Percentiles rank a stretch among this genome's conserved stretches.
phyloP scores from a whole-genome alignment of 2,113 vertebrate species.

The Struthio camelus region DNA sequence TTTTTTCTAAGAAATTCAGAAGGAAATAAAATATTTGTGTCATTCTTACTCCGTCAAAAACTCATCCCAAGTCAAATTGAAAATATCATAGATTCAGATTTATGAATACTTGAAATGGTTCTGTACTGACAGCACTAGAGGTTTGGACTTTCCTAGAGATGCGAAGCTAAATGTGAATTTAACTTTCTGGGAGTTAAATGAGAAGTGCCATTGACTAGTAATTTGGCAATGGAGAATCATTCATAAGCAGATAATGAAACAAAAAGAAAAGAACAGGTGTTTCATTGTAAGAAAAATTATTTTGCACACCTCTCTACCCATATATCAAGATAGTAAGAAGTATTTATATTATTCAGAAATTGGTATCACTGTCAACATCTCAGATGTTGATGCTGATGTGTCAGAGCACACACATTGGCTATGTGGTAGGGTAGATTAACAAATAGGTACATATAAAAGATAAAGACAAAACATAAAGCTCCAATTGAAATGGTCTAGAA shows the following conservation, averaged over 20 bases:
- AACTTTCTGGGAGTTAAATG: background rate
- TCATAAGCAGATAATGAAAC: background rate
- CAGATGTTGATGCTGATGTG: background rate
- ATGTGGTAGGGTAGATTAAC: background rate
- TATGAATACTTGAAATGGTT: background rate
- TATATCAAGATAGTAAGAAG: background rate
- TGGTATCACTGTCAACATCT: background rate
- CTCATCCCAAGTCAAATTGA: background rate
- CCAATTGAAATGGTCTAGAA: background rate
- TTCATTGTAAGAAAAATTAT: background rate
- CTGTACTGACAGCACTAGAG: background rate
- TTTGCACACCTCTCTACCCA: background rate
- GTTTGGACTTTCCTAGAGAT: background rate
- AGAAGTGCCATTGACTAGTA: background rate
- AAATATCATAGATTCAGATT: background rate
- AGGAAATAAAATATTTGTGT: background rate
- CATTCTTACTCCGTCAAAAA: background rate
- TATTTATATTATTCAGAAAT: background rate
- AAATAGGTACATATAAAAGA: background rate
- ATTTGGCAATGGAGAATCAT: background rate
- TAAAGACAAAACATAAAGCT: background rate
- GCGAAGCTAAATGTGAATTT: background rate
- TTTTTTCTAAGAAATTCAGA: background rate
- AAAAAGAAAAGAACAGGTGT: background rate
- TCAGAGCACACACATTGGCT: background rate